Base-by-base conservation (phyloP, 1,140 invertebrate species). In the Drosophila pachea region DNA sequence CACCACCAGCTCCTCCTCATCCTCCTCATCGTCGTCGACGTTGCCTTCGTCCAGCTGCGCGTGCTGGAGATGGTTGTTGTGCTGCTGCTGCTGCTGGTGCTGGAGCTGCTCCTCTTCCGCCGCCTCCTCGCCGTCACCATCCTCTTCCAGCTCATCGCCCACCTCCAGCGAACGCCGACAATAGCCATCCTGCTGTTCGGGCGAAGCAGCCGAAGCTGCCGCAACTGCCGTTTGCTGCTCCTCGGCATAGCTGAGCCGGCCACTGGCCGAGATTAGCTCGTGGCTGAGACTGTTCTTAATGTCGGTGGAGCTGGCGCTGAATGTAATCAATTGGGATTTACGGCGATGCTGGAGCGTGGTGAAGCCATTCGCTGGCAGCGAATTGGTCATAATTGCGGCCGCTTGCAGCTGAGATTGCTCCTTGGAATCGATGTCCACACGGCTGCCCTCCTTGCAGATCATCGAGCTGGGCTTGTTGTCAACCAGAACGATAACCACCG, bases 401-500 rank as follows among this genome's bases (percentile, higher is more conserved):
- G 65, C 48, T 48, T 31, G 14, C 56, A 49, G 42, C 7, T 50
- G 65, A 8, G 49, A 35, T 5, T 86, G 48, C 35, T 61, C 60
- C 59, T 76, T 66, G 35, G 66, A 66, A 36, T 86, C 81, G 22
- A 88, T 83, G 14, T 81, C 75, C 55, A 88, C 81, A 56, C 78
- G 76, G 68, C 76, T 79, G 53, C 79, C 77, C 75, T 89, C 87
- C 60, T 88, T 89, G 71, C 87, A 89, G 73, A 88, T 89, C 87
- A 88, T 89, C 65, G 87, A 88, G 63, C 87, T 89, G 54, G 87
- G 88, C 53, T 89, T 89, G 71, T 89, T 87, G 76, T 89, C 88
- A 89, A 89, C 88, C 86, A 89, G 82, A 54, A 89, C 88, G 66
- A 89, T 89, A 88, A 89, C 86, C 56, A 89, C 84, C 22, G 82